A percentile compares a stretch with the other conserved stretches of the same genome.
These are phyloP conservation scores for Serilophus lunatus DNA, from an alignment of 2,113 vertebrate species.

Conservation along the genomic window DNA sequence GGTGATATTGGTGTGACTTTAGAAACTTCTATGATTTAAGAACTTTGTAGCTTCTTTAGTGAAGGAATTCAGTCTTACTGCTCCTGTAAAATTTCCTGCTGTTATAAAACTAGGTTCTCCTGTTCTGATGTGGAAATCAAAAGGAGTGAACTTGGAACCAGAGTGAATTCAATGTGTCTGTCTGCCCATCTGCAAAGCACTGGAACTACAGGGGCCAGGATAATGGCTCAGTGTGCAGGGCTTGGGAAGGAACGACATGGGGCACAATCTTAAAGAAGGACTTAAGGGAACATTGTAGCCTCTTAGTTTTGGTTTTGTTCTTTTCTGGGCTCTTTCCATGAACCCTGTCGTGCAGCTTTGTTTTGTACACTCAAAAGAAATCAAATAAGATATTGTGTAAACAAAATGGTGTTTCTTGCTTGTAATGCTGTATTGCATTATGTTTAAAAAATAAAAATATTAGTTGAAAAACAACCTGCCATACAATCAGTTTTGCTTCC, in stretches of 20 bases:
- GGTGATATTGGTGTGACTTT: background rate
- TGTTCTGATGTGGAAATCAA: background rate
- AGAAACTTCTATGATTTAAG: background rate
- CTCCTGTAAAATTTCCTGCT: background rate
- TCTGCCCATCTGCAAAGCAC: slow-evolving; percentile 21
- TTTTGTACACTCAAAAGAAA: background rate
- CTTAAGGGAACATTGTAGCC: background rate
- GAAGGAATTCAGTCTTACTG: background rate
- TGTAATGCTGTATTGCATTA: background rate
- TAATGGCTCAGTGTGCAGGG: slow-evolving; percentile 11
- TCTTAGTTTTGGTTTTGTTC: background rate
- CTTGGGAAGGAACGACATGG: background rate
- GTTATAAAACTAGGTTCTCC: slow-evolving; percentile 29
- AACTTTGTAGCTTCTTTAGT: background rate
- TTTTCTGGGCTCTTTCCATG: background rate
- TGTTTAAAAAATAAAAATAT: background rate
- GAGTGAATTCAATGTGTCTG: background rate
- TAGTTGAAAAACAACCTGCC: background rate
- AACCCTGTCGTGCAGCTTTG: background rate
- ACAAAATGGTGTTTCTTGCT: background rate
- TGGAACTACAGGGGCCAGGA: background rate
- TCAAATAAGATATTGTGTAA: background rate
- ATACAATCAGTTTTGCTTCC: background rate
- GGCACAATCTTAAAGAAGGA: background rate
- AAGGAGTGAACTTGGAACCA: background rate